These are phyloP conservation scores for Laupala kohalensis DNA, from an alignment of 1,140 invertebrate species.

Conservation along the genomic window DNA sequence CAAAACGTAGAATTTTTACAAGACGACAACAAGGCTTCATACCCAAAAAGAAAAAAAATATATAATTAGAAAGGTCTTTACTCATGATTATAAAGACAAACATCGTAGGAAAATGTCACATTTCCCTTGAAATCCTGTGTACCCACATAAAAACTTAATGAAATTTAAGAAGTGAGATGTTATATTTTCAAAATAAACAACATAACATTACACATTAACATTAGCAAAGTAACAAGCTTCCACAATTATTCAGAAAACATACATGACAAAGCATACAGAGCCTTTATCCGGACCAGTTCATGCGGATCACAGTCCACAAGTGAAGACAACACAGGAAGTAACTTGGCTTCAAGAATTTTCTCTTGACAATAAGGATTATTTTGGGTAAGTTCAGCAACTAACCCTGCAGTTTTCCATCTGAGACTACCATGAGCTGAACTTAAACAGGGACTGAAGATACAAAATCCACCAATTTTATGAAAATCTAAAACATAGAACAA, in stretches of 20 bases:
- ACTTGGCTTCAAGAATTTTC: conserved; percentile 42
- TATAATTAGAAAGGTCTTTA: too few relatives aligned
- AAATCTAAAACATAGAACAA: conserved; percentile 43
- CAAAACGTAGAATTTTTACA: too few relatives aligned
- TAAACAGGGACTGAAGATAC: conserved; percentile 48
- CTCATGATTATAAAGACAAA: too few relatives aligned
- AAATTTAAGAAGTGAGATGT: too few relatives aligned
- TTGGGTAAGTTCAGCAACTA: conserved; percentile 59
- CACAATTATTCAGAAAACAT: conserved; percentile 23
- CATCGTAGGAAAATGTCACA: too few relatives aligned
- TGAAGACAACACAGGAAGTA: conserved; percentile 48
- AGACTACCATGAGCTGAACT: conserved; percentile 44
- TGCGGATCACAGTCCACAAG: conserved; percentile 46
- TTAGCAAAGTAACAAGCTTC: neutral
- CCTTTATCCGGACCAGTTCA: conserved; percentile 44
- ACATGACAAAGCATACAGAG: conserved; percentile 64
- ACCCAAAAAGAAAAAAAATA: too few relatives aligned
- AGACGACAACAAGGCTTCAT: too few relatives aligned
- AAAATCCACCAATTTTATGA: conserved; percentile 65
- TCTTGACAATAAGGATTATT: conserved; percentile 67
- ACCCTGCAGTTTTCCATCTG: conserved; percentile 43
- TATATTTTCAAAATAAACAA: neutral
- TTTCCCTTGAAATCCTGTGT: too few relatives aligned
- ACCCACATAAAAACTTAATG: too few relatives aligned
- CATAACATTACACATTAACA: neutral